Base-by-base conservation (phyloP, 1,140 invertebrate genomes). In the Zaprionus gabonicus region DNA sequence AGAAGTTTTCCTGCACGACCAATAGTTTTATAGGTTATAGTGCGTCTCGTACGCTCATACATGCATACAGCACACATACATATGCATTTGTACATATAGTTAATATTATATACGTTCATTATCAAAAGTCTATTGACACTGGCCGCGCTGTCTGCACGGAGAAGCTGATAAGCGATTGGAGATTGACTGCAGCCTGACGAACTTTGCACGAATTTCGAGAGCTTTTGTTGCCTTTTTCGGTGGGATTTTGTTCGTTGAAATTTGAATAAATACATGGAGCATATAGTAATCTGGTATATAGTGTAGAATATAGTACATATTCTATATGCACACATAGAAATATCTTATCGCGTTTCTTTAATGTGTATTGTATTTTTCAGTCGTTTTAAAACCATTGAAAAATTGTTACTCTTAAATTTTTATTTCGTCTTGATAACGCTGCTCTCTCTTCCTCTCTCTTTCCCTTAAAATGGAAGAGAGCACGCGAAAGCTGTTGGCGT, bases 121-220 rank as follows among this genome's bases (percentile, higher is more conserved):
- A 75, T 71, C 66, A 81, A 81, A 85, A 81, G 85, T 90, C 79
- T 90, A 90, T 90, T 85, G 85, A 90, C 85, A 82, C 82, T 80
- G 73, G 67, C 72, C 76, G 76, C 65, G 72, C 76, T 78, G 76
- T 78, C 76, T 78, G 71, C 76, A 75, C 56, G 25, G 20, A 67
- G 78, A 79, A 73, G 55, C 67, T 77, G 78, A 80, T 80, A 80
- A 71, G 72, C 66, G n/a, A 64, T 34, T 56, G 17, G 58, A 70
- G 56, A 78, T 74, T 84, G 81, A 81, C 74, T 71, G 68, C 67
- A 59, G 69, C 74, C 63, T 76, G 69, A 56, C 59, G 72, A 88
- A 88, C 78, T 84, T 77, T 79, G 70, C 64, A 68, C 64, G 58
- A 66, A 66, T 67, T 58, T 70, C 36, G 55, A 72, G 56, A 55